Base-by-base conservation (phyloP, 2,888 invertebrate genomes). In the Heliconius hortense region DNA sequence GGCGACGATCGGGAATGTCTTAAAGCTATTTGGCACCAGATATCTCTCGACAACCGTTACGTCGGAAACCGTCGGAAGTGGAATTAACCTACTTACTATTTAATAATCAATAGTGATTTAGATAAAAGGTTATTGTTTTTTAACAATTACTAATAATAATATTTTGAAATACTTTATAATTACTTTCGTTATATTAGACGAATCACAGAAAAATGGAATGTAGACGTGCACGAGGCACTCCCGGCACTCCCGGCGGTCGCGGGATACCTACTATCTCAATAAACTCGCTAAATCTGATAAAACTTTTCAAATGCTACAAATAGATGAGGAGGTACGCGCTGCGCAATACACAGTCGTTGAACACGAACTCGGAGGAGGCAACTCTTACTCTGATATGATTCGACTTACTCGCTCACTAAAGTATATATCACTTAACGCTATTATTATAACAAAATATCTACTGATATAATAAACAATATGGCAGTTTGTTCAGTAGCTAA, bases 1-100 rank as follows among this genome's bases (percentile, higher is more conserved):
- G 35, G 59, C 59, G 56, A 26, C 69, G n/a, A 15, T 35, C 48
- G 48, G 68, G 28, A 21, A 59, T 24, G 35, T 64, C 82, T 82
- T 82, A 81, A 77, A 82, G 76, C 83, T 83, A 83, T 81, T 83
- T 83, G 83, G 83, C 83, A 83, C 83, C 82, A 77, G 70, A 75
- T 56, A 56, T 64, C 73, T 80, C 73, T 80, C 72, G 72, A 80
- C 78, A 72, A 75, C 74, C 79, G 74, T 68, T 53, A 43, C 76
- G 60, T n/a, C n/a, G n/a, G n/a, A n/a, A n/a, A n/a, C n/a, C n/a
- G n/a, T 64, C 75, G 75, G 68, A 74, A 72, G 43, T 67, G 60
- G 72, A 75, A 64, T 73, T 43, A 64, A 39, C 26, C 28, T 56
- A 39, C 68, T 39, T 39, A 15, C 60, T 76, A 76, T 18, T 48